phyloP scores from a whole-genome alignment of 2,113 vertebrate species.

The Grus americana region DNA sequence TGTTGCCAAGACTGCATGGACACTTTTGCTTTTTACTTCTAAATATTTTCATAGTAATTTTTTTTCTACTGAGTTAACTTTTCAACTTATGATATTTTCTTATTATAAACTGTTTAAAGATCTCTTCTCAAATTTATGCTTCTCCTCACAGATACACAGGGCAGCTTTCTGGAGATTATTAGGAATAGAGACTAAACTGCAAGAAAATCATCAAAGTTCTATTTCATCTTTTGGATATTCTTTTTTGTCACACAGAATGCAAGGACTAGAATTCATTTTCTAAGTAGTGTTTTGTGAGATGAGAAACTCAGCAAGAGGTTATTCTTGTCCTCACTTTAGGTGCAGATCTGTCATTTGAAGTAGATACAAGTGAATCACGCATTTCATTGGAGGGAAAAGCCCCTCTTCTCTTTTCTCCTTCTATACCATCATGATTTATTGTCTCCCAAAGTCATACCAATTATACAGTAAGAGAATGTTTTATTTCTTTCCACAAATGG shows the following conservation, averaged over 20 bases:
- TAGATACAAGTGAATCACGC: neutral
- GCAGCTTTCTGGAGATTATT: neutral
- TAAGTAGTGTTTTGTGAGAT: neutral
- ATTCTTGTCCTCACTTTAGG: neutral
- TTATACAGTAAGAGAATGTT: neutral
- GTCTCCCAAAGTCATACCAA: neutral
- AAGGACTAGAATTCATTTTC: neutral
- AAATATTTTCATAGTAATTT: neutral
- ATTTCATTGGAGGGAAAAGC: neutral
- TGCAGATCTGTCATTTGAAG: neutral
- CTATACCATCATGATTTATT: neutral
- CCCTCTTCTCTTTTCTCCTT: neutral
- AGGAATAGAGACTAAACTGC: neutral
- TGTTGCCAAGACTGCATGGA: neutral
- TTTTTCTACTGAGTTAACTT: neutral
- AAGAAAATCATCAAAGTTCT: neutral
- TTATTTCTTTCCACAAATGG: neutral
- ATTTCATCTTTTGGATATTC: neutral
- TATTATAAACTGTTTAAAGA: neutral
- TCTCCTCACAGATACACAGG: neutral
- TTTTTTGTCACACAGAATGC: neutral
- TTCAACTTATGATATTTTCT: neutral
- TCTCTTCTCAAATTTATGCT: neutral
- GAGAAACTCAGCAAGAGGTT: neutral
- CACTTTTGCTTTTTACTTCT: neutral